Evolutionary conservation across 1,140 invertebrate genomes (phyloP), one percentile per base, ranked within the genome.

Genomic region (Grapholita molesta): DNA sequence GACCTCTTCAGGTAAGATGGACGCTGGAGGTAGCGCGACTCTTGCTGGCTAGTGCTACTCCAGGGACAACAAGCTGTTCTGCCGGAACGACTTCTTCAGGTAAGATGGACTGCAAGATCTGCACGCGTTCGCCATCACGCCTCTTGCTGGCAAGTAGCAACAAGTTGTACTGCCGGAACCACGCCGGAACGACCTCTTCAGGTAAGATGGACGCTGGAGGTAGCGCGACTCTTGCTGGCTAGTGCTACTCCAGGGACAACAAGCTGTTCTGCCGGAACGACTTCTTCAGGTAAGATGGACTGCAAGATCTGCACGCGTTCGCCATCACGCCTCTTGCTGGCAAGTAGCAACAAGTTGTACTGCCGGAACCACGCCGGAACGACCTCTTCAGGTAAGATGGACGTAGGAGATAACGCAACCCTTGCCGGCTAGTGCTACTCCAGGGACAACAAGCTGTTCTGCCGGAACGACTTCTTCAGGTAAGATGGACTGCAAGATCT

Each of bases 21-120:
- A n/a, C 93, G 96, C 95, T 82, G 98, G 99, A 92, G 99, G 99
- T 93, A 95, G 97, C 80, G 94, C 94, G 81, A 95, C 96, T 64
- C 94, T 99, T 11, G 96, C 96, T 67, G 98, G 99, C 86, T 98
- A 98, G 93, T 99, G 98, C 92, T 99, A 99, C 93, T 97, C 96
- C 67, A 98, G 97, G 76, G 97, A 99, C 78, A 97, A 96, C 53
- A 98, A 98, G 90, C 94, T 99, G 32, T 99, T 98, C 93, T 99
- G 98, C 93, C 94, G 96, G 83, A 95, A 96, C 82, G 98, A 99
- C 93, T 99, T 99, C 93, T 99, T 99, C 95, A 98, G 97, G 99
- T 99, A 7, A 93, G 80, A 78, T 64, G n/a, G 23, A 53, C n/a
- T n/a, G n/a, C n/a, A n/a, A n/a, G n/a, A n/a, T n/a, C 35, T 42